Conservation (phyloP, 2,888 invertebrate genomes). For the Nipponacmea schrenckii region DNA sequence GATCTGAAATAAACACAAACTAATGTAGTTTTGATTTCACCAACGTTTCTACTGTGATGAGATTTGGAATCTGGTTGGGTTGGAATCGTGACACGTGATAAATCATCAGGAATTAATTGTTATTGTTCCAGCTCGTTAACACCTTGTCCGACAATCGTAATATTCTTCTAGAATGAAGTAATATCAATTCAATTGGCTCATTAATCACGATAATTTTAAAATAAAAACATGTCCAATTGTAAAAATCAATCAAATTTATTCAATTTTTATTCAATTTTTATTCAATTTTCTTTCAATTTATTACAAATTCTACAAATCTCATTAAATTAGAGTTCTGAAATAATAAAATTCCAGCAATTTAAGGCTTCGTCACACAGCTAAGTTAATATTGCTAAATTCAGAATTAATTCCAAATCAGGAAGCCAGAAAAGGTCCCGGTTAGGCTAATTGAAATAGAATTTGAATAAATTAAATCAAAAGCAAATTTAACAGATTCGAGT, state of each 20-base stretch:
- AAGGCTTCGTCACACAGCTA: no score
- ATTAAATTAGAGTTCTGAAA: no score
- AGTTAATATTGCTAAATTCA: no score
- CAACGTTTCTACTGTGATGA: not conserved
- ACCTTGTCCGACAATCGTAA: not conserved
- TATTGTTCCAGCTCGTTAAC: not conserved
- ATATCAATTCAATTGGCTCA: not conserved
- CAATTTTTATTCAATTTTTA: not conserved
- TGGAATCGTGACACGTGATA: not conserved
- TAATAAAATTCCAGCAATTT: no score
- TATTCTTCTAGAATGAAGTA: not conserved
- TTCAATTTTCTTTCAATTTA: no score
- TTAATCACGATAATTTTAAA: not conserved
- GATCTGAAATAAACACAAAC: not conserved
- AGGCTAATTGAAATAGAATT: no score
- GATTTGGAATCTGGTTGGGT: not conserved
- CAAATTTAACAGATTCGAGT: no score
- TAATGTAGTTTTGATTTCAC: not conserved
- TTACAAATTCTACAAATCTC: no score
- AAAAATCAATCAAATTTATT: not conserved
- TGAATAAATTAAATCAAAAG: no score
- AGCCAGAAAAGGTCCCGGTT: no score
- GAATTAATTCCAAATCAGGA: no score
- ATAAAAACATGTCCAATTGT: not conserved
- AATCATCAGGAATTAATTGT: not conserved